Percentiles rank a stretch among this genome's conserved stretches.
These are phyloP conservation scores for Tenrec ecaudatus DNA, from an alignment of 2,113 vertebrate genomes.

Conservation along the genomic window DNA sequence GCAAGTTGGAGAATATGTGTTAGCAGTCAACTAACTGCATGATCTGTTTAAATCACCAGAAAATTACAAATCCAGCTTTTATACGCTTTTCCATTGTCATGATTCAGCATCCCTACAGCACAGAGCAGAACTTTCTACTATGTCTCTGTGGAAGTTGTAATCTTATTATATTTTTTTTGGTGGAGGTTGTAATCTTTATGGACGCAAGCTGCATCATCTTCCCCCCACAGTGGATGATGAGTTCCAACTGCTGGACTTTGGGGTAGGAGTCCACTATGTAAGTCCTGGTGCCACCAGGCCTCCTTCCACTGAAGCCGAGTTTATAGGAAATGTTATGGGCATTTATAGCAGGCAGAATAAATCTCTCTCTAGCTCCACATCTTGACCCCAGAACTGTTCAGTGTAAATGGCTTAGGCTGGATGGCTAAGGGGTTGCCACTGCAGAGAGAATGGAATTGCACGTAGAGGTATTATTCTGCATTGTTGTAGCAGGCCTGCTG, in stretches of 20 bases:
- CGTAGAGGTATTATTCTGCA: not conserved
- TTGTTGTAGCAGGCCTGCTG: not conserved
- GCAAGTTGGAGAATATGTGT: not conserved
- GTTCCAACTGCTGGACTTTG: no score
- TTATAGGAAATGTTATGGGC: not conserved
- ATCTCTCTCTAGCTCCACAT: not conserved
- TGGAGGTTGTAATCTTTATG: no score
- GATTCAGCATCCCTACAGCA: no score
- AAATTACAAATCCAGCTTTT: not conserved
- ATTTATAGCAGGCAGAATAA: not conserved
- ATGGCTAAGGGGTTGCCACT: not conserved
- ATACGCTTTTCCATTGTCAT: no score
- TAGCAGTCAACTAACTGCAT: not conserved
- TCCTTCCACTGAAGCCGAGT: not conserved
- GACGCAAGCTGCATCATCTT: no score
- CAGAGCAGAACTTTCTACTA: no score
- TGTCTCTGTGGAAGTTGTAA: no score
- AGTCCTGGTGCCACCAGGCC: no score
- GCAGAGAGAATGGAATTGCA: not conserved
- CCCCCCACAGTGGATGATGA: no score
- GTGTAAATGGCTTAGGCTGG: not conserved
- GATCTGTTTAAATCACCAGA: not conserved
- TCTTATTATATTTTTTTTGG: no score
- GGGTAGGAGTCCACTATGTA: no score
- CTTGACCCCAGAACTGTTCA: not conserved